Evolutionary conservation across 2,888 invertebrate species (phyloP).

Genomic region (Balanococcus diminutus): DNA sequence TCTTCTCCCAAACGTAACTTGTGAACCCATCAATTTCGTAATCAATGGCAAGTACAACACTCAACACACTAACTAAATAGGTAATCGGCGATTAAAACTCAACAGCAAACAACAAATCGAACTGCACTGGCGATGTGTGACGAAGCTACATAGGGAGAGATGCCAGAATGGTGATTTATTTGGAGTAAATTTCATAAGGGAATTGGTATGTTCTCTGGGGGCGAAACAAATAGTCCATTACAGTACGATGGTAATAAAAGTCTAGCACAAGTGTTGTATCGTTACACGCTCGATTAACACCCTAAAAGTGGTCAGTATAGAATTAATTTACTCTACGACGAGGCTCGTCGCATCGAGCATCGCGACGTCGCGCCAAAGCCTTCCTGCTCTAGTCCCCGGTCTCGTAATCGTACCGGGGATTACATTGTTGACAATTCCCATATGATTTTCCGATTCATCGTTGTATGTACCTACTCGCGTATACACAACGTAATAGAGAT

Average conservation of each 20-base stretch:
- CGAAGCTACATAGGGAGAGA: background rate
- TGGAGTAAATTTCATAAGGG: conserved; percentile 33
- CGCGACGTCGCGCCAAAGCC: background rate
- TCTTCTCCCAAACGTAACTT: too few relatives aligned
- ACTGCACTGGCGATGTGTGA: background rate
- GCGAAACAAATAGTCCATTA: conserved; percentile 13
- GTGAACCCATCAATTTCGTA: too few relatives aligned
- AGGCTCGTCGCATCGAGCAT: background rate
- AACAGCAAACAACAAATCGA: background rate
- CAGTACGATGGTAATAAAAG: conserved; percentile 46
- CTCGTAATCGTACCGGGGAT: background rate
- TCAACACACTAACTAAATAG: too few relatives aligned
- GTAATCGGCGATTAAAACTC: background rate
- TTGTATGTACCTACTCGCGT: too few relatives aligned
- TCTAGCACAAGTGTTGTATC: conserved; percentile 42
- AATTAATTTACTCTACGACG: conserved; percentile 42
- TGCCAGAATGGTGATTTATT: background rate
- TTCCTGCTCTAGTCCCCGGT: too few relatives aligned
- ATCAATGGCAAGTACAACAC: background rate
- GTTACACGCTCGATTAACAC: conserved; percentile 55
- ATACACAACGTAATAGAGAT: background rate
- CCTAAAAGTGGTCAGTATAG: conserved; percentile 51
- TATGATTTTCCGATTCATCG: conserved; percentile 35
- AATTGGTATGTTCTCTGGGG: background rate
- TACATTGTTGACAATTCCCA: conserved; percentile 53